Base-by-base conservation (phyloP, 2,797 vertebrate species). In the Lepus townsendii region DNA sequence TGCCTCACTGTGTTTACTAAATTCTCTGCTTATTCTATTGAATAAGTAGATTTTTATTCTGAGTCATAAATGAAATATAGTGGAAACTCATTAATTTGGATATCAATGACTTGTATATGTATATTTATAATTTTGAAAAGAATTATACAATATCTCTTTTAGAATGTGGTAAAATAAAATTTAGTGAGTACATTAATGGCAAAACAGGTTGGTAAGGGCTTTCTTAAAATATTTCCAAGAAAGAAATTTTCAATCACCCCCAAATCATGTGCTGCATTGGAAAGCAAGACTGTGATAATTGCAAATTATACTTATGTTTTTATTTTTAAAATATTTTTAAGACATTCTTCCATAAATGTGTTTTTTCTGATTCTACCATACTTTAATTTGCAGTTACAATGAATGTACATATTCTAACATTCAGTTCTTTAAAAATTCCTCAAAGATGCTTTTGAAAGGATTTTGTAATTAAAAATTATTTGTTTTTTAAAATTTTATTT, bases 21-120 rank as follows among this genome's bases (percentile, higher is more conserved):
- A 72, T 86, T 83, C n/a, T 83, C 69, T 88, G n/a, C 57, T 83
- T 91, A 71, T 52, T 95, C 57, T 50, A 63, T 71, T 14, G 77
- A 32, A 63, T 90, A 88, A 94, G 69, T 57, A 86, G 62, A 30
- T 80, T 95, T 92, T 50, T 63, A 94, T 79, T 95, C 57, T 12
- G 27, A 95, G 38, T 93, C 71, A 83, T 60, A 88, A 78, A 86
- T 68, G 4, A 7, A 63, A 16, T 83, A 30, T 8, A 30, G 16
- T 66, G 63, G 83, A 91, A 83, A 38, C 35, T 90, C 54, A 89
- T 93, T 91, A 60, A 60, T 84, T 94, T 83, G 38, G 60, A 73
- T 92, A 86, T 91, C 47, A 72, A 3, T 20, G 8, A 5, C 27
- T 82, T 42, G 4, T 91, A n/a, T 65, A 47, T 47, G 7, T 47